Conservation (phyloP, 1,140 invertebrate species). For the Chymomyza costata region DNA sequence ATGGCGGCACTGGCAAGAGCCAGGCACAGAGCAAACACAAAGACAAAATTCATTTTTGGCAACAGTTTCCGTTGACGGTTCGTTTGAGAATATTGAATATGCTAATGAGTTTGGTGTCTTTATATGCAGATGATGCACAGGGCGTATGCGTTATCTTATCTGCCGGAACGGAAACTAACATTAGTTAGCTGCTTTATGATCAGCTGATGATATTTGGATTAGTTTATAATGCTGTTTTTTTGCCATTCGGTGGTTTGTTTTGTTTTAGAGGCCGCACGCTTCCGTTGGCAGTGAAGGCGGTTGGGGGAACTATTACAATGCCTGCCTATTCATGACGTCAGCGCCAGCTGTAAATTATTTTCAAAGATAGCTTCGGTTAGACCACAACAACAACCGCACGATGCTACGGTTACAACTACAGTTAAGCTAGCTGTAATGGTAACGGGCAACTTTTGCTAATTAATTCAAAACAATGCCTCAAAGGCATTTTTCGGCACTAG, state of each 20-base stretch:
- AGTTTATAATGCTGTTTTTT: slow-evolving; percentile 63
- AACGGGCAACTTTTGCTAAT: slow-evolving; percentile 53
- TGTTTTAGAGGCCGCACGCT: slow-evolving; percentile 27
- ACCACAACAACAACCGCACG: slow-evolving; percentile 44
- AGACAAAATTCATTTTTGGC: slow-evolving; percentile 36
- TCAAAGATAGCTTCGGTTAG: slow-evolving; percentile 47
- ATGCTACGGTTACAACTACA: slow-evolving; percentile 9
- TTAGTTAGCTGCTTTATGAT: neutral
- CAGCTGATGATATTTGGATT: slow-evolving; percentile 33
- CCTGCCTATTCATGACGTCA: slow-evolving; percentile 68
- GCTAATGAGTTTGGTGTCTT: slow-evolving; percentile 23
- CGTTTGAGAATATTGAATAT: slow-evolving; percentile 47
- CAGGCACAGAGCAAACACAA: slow-evolving; percentile 23
- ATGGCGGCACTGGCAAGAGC: slow-evolving; percentile 11
- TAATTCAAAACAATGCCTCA: slow-evolving; percentile 70
- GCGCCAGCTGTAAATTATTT: slow-evolving; percentile 63
- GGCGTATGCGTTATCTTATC: slow-evolving; percentile 46
- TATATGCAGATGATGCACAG: slow-evolving; percentile 26
- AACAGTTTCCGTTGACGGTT: neutral
- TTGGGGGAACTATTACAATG: slow-evolving; percentile 6
- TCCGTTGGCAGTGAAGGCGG: neutral
- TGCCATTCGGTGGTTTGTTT: slow-evolving; percentile 17
- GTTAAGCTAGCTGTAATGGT: no score
- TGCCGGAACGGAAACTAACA: slow-evolving; percentile 29
- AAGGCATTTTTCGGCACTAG: slow-evolving; percentile 52